These are phyloP conservation scores for Eolophus roseicapilla DNA, from an alignment of 2,113 vertebrate genomes.

Conservation along the genomic window DNA sequence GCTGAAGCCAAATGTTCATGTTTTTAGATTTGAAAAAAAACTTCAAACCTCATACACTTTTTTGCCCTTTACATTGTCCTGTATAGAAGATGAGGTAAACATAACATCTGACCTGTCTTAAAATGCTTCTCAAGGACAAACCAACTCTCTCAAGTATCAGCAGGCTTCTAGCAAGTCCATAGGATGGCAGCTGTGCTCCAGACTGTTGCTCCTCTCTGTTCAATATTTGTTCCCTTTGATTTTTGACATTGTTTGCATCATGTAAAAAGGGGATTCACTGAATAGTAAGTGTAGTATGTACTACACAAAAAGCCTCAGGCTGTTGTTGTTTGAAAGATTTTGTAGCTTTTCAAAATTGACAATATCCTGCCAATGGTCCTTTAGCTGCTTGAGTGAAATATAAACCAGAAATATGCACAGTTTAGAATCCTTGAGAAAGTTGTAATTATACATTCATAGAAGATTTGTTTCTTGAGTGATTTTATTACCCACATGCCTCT, in stretches of 20 bases:
- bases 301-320: conserved; percentile 56
- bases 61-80: background rate
- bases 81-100: background rate
- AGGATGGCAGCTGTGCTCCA: background rate
- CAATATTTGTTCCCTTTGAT: background rate
- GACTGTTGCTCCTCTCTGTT: background rate
- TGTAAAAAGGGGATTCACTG: conserved; percentile 34
- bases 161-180: background rate
- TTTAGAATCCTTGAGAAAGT: conserved; percentile 64
- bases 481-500: conserved; percentile 47
- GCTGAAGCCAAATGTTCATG: background rate
- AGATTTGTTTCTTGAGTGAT: conserved; percentile 56
- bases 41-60: background rate
- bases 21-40: background rate
- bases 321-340: conserved; percentile 49
- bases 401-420: conserved; percentile 43
- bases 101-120: background rate
- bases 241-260: conserved; percentile 50
- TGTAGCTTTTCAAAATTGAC: conserved; percentile 52
- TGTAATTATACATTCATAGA: conserved; percentile 62
- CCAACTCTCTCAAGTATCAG: background rate
- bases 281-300: background rate
- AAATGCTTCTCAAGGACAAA: background rate
- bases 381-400: conserved; percentile 57
- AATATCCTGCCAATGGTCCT: conserved; percentile 17